Evolutionary conservation across 2,113 vertebrate genomes (phyloP).

Genomic region (Ascaphus truei): DNA sequence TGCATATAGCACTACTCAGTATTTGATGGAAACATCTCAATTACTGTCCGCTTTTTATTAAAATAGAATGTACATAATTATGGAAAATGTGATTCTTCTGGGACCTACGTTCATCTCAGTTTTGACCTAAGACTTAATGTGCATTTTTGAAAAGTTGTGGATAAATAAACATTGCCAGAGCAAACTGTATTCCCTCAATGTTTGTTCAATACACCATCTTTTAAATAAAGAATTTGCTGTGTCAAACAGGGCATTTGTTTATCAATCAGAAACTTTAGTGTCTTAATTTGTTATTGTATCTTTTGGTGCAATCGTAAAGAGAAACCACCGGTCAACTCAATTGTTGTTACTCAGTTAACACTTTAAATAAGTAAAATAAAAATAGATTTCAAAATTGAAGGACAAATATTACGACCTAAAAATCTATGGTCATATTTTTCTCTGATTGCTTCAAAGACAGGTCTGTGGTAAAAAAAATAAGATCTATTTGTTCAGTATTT

Average conservation of each 20-base stretch:
- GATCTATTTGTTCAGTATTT: constrained; percentile 35
- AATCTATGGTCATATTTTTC: constrained; percentile 23
- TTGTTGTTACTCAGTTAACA: neutral
- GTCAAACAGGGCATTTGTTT: neutral
- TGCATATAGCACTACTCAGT: neutral
- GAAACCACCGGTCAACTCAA: too few relatives aligned
- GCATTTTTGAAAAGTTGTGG: neutral
- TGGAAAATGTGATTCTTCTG: too few relatives aligned
- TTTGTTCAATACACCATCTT: neutral
- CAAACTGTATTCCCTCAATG: neutral
- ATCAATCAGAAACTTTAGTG: neutral
- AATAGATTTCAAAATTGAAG: constrained; percentile 9
- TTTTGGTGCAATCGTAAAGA: neutral
- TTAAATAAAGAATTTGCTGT: neutral
- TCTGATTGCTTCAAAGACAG: constrained; percentile 24
- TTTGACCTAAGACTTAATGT: too few relatives aligned
- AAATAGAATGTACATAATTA: neutral
- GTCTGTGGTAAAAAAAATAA: constrained; percentile 22
- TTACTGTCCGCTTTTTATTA: neutral
- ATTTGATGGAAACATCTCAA: neutral
- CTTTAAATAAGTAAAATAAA: neutral
- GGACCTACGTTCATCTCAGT: too few relatives aligned
- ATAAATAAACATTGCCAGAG: neutral
- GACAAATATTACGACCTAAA: constrained; percentile 23
- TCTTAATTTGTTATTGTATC: too few relatives aligned